Percentiles rank a stretch among this genome's conserved stretches.
phyloP scores from a whole-genome alignment of 2,888 invertebrate genomes.

The Caenorhabditis japonica region DNA sequence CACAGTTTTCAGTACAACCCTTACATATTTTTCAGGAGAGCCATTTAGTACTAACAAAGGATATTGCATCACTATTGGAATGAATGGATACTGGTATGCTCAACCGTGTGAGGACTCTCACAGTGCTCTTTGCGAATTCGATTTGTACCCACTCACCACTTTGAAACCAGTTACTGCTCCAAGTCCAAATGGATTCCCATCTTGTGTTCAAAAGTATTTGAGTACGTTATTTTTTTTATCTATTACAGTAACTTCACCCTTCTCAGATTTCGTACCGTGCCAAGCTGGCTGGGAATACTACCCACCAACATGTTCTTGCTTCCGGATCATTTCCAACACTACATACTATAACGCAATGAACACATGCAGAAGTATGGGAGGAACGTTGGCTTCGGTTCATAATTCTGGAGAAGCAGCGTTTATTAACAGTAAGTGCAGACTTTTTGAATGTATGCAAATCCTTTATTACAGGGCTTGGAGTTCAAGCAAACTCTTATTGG shows the following conservation, averaged over 20 bases:
- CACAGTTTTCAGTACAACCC: background rate
- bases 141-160: constrained; percentile 17
- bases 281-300: constrained; percentile 52
- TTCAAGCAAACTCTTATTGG: constrained; percentile 28
- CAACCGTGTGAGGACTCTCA: constrained; percentile 45
- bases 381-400: constrained; percentile 46
- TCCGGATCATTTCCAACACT: constrained; percentile 42
- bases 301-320: constrained; percentile 50
- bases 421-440: constrained; percentile 23
- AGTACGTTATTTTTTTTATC: constrained; percentile 23
- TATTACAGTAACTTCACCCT: background rate
- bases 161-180: background rate
- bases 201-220: constrained; percentile 55
- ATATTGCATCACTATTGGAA: constrained; percentile 49
- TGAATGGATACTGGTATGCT: constrained; percentile 54
- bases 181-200: constrained; percentile 24
- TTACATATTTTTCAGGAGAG: constrained; percentile 27
- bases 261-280: constrained; percentile 50
- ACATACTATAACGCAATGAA: constrained; percentile 55
- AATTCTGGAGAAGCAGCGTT: constrained; percentile 49
- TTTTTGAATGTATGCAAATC: too few species aligned
- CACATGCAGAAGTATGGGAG: constrained; percentile 42
- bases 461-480: constrained; percentile 33
- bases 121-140: constrained; percentile 47
- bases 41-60: constrained; percentile 44